These are phyloP conservation scores for Drosophila cognata DNA, from an alignment of 2,888 invertebrate genomes.

Conservation along the genomic window DNA sequence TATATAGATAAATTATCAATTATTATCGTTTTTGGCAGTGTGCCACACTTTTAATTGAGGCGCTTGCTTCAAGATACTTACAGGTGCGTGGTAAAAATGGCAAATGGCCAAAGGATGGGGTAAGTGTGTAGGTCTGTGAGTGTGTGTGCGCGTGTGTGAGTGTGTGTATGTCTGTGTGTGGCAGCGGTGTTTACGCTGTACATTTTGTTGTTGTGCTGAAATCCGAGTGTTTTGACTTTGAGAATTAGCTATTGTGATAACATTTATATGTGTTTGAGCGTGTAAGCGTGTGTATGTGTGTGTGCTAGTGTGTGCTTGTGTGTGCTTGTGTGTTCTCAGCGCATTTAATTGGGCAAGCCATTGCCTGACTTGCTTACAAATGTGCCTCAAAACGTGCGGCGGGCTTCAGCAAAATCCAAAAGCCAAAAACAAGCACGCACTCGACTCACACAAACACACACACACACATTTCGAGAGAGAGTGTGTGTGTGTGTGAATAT, in stretches of 20 bases:
- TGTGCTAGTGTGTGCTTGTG: constrained; percentile 20
- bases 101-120: background rate
- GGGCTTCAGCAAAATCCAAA: constrained; percentile 21
- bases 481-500: constrained; percentile 56
- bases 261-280: constrained; percentile 39
- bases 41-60: constrained; percentile 40
- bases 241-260: constrained; percentile 77
- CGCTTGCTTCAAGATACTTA: constrained; percentile 1
- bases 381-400: constrained; percentile 47
- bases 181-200: constrained; percentile 23
- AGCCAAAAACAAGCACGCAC: constrained; percentile 46
- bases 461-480: background rate
- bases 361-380: constrained; percentile 79
- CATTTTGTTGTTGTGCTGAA: constrained; percentile 58
- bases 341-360: constrained; percentile 78
- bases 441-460: constrained; percentile 28
- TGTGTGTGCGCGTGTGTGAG: background rate
- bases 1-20: background rate
- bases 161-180: background rate
- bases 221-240: constrained; percentile 75
- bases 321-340: constrained; percentile 57
- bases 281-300: background rate
- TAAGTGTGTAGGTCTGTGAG: background rate
- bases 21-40: background rate
- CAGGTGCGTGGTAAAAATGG: constrained; percentile 1